Conservation (phyloP, 2,113 vertebrate species). For the Girardinichthys multiradiatus region DNA sequence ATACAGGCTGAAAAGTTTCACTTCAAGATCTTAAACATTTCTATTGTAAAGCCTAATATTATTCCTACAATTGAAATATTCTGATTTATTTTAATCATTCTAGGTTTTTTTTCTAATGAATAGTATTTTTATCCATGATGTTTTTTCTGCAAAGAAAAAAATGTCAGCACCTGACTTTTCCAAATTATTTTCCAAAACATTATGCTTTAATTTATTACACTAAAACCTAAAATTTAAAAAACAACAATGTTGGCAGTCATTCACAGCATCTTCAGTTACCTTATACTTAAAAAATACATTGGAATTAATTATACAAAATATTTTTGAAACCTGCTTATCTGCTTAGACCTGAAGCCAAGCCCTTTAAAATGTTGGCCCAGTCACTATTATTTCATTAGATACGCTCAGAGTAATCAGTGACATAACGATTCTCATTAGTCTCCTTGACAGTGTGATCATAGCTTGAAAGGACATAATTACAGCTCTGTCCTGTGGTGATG, state of each 20-base stretch:
- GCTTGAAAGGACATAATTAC: constrained; percentile 17
- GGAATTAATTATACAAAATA: not conserved
- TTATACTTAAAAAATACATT: not conserved
- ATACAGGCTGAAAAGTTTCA: not conserved
- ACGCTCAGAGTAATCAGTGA: constrained; percentile 33
- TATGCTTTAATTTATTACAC: too few relatives aligned
- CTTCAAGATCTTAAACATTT: not conserved
- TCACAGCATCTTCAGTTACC: not conserved
- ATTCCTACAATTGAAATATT: not conserved
- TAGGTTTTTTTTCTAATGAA: not conserved
- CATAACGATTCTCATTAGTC: constrained; percentile 29
- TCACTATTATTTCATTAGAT: constrained; percentile 18
- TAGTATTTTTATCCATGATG: not conserved
- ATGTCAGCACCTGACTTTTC: not conserved
- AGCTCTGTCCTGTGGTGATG: constrained; percentile 10
- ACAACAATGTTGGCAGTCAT: too few relatives aligned
- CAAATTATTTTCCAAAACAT: too few relatives aligned
- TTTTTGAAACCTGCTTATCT: not conserved
- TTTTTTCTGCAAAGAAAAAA: not conserved
- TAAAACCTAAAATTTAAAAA: too few relatives aligned
- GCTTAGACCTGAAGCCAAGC: not conserved
- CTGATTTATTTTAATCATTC: not conserved
- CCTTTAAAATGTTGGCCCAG: constrained; percentile 11
- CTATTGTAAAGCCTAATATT: not conserved
- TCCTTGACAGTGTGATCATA: constrained; percentile 16